Conservation (phyloP, 2,888 invertebrate genomes). For the Pycnomerus fuliginosus region DNA sequence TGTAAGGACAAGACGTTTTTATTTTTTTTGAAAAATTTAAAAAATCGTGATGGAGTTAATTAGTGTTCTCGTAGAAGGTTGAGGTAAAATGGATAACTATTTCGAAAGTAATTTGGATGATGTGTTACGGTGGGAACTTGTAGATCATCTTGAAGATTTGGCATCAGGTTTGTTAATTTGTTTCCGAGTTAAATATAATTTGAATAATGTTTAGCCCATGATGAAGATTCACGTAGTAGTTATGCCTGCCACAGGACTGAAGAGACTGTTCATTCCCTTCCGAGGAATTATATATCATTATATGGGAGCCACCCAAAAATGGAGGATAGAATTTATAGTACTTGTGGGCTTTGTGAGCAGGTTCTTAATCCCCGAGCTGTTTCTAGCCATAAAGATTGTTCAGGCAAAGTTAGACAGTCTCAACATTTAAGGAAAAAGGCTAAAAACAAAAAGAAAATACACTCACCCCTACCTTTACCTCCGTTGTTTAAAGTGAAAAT, state of each 20-base stretch:
- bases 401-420: conserved; percentile 32
- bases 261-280: conserved; percentile 39
- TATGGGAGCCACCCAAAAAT: conserved; percentile 48
- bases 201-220: too few relatives aligned
- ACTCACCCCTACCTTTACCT: conserved; percentile 36
- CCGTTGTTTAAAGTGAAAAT: conserved; percentile 40
- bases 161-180: conserved; percentile 6
- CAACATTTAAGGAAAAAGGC: conserved; percentile 42
- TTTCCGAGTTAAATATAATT: too few relatives aligned
- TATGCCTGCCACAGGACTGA: conserved; percentile 7
- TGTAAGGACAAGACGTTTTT: conserved; percentile 16
- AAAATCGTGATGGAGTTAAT: conserved; percentile 6
- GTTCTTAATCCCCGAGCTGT: conserved; percentile 40
- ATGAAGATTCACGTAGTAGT: too few relatives aligned
- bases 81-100: conserved; percentile 20
- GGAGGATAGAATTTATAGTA: conserved; percentile 44
- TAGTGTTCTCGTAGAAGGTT: conserved; percentile 8
- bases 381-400: conserved; percentile 35
- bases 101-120: conserved; percentile 14
- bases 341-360: conserved; percentile 44
- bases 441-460: conserved; percentile 41
- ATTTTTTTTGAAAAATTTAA: conserved; percentile 4
- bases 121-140: conserved; percentile 13
- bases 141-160: conserved; percentile 9
- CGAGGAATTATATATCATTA: conserved; percentile 44